Base-by-base conservation (phyloP, 2,888 invertebrate species). In the Aphidius colemani region DNA sequence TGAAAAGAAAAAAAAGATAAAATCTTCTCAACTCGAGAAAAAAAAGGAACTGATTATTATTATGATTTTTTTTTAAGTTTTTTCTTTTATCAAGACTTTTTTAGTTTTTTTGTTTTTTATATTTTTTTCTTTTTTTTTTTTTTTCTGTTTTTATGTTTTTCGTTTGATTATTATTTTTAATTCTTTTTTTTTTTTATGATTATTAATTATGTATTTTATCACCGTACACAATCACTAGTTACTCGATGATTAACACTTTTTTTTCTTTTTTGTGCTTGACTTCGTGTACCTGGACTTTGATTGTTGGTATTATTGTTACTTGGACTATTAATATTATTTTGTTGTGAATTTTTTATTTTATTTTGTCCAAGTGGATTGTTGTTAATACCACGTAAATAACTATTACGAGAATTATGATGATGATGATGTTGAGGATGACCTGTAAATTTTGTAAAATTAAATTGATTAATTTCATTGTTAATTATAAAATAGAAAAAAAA, bases 201-300 rank as follows among this genome's bases (percentile, higher is more conserved):
- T 11, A 13, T n/a, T 40, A 45, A 58, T 55, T 46, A 67, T 50
- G 63, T 63, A 71, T 70, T 80, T 80, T 77, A 82, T 82, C 81
- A 82, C 81, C 81, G 81, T 72, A 81, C 79, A 70, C 81, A 80
- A 70, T 82, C 81, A 49, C 78, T 76, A 11, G 78, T 77, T 30
- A 76, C 76, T 53, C 80, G 80, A 45, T 77, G 74, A 53, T 73
- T 72, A 48, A 75, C 72, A 64, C 74, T 77, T 60, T 81, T 81
- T 74, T 81, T 81, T 62, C 81, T 77, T 68, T 81, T 81, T 59
- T 76, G 71, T n/a, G 74, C 72, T 59, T 77, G 75, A 50, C 75
- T 69, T 59, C 75, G 77, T 49, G 77, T 74, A 51, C 74, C 76
- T 59, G 78, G 77, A 71, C 78, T 80, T 59, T 80, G 80, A 68